Conservation (phyloP, 1,140 invertebrate species). For the Lucilia sericata region DNA sequence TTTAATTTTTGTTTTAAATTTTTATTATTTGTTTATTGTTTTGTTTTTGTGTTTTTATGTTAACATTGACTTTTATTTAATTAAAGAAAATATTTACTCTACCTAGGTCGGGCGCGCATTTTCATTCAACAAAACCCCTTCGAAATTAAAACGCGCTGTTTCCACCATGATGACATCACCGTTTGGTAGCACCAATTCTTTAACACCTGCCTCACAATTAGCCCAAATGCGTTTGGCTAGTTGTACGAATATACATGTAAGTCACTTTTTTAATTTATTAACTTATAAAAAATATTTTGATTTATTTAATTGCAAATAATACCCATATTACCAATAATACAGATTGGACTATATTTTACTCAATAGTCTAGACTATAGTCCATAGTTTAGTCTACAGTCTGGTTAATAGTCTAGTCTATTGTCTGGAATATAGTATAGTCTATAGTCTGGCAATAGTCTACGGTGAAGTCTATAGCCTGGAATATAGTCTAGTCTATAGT, state of each 20-base stretch:
- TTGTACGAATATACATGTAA: slow-evolving; percentile 86
- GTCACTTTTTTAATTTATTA: slow-evolving; percentile 59
- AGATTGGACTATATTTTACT: no score
- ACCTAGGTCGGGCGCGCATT: slow-evolving; percentile 84
- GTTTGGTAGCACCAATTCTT: slow-evolving; percentile 82
- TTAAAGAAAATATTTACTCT: slow-evolving; percentile 48
- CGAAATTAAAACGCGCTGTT: slow-evolving; percentile 91
- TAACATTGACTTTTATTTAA: slow-evolving; percentile 5
- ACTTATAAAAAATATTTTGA: neutral
- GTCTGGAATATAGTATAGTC: no score
- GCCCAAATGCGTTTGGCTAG: slow-evolving; percentile 86
- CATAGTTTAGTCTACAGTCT: no score
- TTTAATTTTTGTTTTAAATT: slow-evolving; percentile 6
- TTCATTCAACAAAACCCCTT: slow-evolving; percentile 94
- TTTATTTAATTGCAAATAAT: no score
- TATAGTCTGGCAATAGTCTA: no score
- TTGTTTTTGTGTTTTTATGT: slow-evolving; percentile 39
- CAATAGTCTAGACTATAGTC: no score
- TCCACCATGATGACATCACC: slow-evolving; percentile 94
- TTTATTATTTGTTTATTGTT: slow-evolving; percentile 35
- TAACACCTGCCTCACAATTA: slow-evolving; percentile 80
- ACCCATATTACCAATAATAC: no score
- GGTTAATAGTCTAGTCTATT: no score
- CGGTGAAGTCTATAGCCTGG: no score
- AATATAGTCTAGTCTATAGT: no score